These are phyloP conservation scores for Lasioglossum morio DNA, from an alignment of 2,888 invertebrate species.

Conservation along the genomic window DNA sequence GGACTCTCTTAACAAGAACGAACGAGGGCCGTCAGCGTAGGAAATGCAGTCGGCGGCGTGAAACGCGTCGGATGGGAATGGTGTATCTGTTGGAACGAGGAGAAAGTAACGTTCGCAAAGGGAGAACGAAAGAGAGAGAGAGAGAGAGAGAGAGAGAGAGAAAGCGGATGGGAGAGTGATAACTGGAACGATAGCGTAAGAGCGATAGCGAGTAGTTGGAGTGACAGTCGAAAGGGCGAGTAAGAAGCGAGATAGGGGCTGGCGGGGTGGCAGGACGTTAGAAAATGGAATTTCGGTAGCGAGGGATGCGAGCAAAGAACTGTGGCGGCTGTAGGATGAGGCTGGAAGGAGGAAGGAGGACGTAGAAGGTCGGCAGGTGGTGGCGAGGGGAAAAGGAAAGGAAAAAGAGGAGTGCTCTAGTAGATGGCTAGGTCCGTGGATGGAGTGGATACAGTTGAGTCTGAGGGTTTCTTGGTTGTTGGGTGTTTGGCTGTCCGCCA, in stretches of 20 bases:
- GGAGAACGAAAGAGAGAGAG: neutral
- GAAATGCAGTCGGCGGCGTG: constrained; percentile 17
- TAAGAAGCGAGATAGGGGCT: constrained; percentile 24
- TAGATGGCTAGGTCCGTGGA: constrained; percentile 61
- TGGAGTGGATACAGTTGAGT: constrained; percentile 70
- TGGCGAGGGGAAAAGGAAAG: constrained; percentile 38
- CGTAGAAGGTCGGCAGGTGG: constrained; percentile 17
- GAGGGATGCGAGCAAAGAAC: constrained; percentile 50
- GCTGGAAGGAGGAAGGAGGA: constrained; percentile 28
- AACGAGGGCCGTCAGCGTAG: constrained; percentile 31
- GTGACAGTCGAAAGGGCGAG: constrained; percentile 60
- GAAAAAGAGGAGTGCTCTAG: constrained; percentile 55
- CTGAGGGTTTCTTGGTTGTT: constrained; percentile 77
- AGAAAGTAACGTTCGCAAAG: neutral
- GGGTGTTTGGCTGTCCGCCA: constrained; percentile 79
- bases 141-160: neutral
- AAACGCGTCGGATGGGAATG: constrained; percentile 5
- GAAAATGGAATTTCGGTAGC: constrained; percentile 70
- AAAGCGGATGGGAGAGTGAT: constrained; percentile 51
- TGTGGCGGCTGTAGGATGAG: constrained; percentile 42
- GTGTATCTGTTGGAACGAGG: constrained; percentile 12
- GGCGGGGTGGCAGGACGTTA: constrained; percentile 37
- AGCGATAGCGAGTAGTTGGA: constrained; percentile 53
- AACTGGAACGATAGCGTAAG: constrained; percentile 56
- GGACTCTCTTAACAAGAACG: constrained; percentile 56